Percentiles rank a stretch among this genome's conserved stretches.
Conservation (phyloP, 2,113 vertebrate species). For the Prunella fulvescens region DNA sequence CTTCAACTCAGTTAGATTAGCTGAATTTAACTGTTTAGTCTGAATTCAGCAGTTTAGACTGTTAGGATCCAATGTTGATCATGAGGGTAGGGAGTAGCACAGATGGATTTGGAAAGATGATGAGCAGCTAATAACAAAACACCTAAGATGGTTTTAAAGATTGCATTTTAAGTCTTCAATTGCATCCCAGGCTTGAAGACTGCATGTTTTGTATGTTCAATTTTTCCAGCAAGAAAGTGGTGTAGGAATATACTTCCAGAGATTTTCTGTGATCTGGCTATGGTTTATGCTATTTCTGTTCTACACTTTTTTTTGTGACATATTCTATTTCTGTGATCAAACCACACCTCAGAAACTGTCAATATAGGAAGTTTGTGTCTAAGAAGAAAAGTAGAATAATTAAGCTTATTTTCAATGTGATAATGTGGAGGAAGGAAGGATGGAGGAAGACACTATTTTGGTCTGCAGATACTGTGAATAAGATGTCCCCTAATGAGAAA, state of each 20-base stretch:
- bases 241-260: neutral
- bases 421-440: neutral
- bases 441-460: neutral
- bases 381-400: neutral
- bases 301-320: neutral
- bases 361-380: neutral
- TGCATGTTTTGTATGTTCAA: neutral
- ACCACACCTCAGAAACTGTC: neutral
- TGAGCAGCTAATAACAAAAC: neutral
- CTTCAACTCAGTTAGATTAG: neutral
- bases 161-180: neutral
- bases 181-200: neutral
- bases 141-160: neutral
- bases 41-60: neutral
- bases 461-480: neutral
- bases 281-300: neutral
- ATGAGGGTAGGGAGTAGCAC: neutral
- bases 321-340: neutral
- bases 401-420: neutral
- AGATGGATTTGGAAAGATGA: neutral
- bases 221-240: neutral
- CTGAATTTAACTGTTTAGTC: neutral
- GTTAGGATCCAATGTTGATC: neutral
- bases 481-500: neutral
- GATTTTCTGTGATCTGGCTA: neutral